These are phyloP conservation scores for Leucoma salicis DNA, from an alignment of 2,888 invertebrate genomes.

Conservation along the genomic window DNA sequence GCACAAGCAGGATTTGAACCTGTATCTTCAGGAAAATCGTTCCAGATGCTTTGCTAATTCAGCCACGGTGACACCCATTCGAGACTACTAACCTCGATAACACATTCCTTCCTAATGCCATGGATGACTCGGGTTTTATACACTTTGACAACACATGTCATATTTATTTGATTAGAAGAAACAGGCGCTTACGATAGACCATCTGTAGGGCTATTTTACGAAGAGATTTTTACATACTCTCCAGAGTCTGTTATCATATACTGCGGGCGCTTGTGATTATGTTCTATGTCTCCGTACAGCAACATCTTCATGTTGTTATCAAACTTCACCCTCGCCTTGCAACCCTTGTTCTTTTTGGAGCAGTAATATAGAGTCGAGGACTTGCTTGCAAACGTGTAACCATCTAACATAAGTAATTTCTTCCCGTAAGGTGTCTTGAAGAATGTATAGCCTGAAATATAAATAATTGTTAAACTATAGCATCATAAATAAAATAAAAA, in stretches of 20 bases:
- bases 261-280: conserved; percentile 1
- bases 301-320: not conserved
- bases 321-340: conserved; percentile 7
- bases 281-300: not conserved
- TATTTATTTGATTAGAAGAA: too few relatives aligned
- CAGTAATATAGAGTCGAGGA: conserved; percentile 3
- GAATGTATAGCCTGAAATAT: conserved; percentile 4
- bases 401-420: conserved; percentile 20
- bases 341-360: conserved; percentile 15
- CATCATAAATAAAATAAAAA: not conserved
- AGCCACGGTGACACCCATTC: too few relatives aligned
- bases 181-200: not conserved
- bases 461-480: not conserved
- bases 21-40: too few relatives aligned
- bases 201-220: not conserved
- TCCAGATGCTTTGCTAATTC: too few relatives aligned
- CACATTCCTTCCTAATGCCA: too few relatives aligned
- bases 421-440: not conserved
- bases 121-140: too few relatives aligned
- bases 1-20: too few relatives aligned
- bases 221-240: conserved; percentile 6
- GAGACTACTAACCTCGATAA: too few relatives aligned
- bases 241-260: not conserved
- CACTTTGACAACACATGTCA: too few relatives aligned
- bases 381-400: conserved; percentile 24